Evolutionary conservation across 1,140 invertebrate species (phyloP), one percentile per base, ranked within the genome.

Genomic region (Ctenoplectra terminalis): DNA sequence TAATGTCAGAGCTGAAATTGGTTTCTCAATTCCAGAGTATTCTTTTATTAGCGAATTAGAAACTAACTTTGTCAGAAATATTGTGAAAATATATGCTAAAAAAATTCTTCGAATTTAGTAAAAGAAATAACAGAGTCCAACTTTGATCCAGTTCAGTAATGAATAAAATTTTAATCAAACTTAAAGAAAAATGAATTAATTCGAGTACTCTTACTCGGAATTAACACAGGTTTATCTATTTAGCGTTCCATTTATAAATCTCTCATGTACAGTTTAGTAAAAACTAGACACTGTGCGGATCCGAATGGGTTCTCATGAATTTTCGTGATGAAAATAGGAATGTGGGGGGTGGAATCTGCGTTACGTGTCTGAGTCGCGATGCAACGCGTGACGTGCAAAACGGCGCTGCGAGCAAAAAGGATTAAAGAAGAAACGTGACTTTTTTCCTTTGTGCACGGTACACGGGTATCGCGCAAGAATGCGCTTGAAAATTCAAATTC

Each of bases 401-500:
- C 56, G 29, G 17, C 29, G 40, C 13, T 29, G 71, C 26, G 8
- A n/a, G 43, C 11, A 29, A 50, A 75, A 64, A 74, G 9, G 58
- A 61, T 75, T 75, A 63, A 75, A 66, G 60, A 50, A 52, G 60
- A 50, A 29, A 50, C 73, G 73, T 37, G 73, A 75, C 46, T 50
- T 64, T 75, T 64, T 74, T 37, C 58, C 72, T 48, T 64, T 37
- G 56, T 74, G 29, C 13, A 46, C 13, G 20, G 15, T n/a, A 11
- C 23, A n/a, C 15, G 43, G 37, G 34, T 34, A 63, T 46, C 29
- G 72, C 31, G 23, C 8, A 50, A 50, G 58, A 37, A 64, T 66
- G 73, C 56, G 60, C 29, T 64, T 66, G 40, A 75, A 66, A 75
- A 64, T 75, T 74, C 43, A 48, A 74, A 64, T 75, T 64, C 58